Conservation (phyloP, 2,113 vertebrate species). For the Raja brachyura region DNA sequence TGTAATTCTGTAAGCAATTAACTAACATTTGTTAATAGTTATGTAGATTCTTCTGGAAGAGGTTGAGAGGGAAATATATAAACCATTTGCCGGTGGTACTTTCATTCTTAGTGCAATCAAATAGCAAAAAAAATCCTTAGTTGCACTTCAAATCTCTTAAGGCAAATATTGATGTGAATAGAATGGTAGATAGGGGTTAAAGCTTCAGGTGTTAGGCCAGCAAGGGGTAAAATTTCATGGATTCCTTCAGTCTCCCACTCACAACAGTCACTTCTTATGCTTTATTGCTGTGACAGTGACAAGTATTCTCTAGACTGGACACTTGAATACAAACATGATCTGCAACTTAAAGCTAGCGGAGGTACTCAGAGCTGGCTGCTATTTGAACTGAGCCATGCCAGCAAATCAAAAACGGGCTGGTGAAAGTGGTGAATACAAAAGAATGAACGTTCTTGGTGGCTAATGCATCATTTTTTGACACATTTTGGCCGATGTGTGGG, state of each 20-base stretch:
- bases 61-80: slow-evolving; percentile 62
- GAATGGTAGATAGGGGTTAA: slow-evolving; percentile 71
- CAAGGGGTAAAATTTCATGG: slow-evolving; percentile 65
- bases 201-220: slow-evolving; percentile 83
- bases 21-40: slow-evolving; percentile 83
- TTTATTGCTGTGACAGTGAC: slow-evolving; percentile 77
- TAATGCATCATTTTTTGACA: slow-evolving; percentile 76
- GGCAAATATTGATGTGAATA: slow-evolving; percentile 86
- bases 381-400: slow-evolving; percentile 67
- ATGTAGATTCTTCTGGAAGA: slow-evolving; percentile 64
- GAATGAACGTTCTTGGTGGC: slow-evolving; percentile 70
- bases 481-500: slow-evolving; percentile 78
- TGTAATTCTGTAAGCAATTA: slow-evolving; percentile 81
- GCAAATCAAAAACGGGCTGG: slow-evolving; percentile 78
- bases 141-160: slow-evolving; percentile 70
- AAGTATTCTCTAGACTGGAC: slow-evolving; percentile 69
- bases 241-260: slow-evolving; percentile 79
- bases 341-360: slow-evolving; percentile 67
- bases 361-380: slow-evolving; percentile 55
- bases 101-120: slow-evolving; percentile 86
- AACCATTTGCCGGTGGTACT: slow-evolving; percentile 86
- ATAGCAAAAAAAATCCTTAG: slow-evolving; percentile 66
- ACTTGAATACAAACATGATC: slow-evolving; percentile 75
- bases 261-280: slow-evolving; percentile 74
- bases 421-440: slow-evolving; percentile 77